Evolutionary conservation across 1,140 invertebrate genomes (phyloP).

Genomic region (Aphidius gifuensis): DNA sequence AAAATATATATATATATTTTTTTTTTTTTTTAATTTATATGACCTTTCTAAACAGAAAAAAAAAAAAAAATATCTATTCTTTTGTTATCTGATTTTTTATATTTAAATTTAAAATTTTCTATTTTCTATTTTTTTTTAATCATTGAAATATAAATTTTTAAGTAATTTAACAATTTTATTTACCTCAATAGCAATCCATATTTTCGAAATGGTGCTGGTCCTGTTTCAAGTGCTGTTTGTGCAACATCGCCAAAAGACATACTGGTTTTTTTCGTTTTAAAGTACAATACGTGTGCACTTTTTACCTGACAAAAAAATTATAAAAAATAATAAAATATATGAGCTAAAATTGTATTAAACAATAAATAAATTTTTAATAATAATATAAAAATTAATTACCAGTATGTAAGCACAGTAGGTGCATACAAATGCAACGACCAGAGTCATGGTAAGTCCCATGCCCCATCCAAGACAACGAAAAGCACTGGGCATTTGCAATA

Average conservation of each 20-base stretch:
- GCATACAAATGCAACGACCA: constrained; percentile 77
- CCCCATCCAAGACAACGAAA: constrained; percentile 77
- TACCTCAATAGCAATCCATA: constrained; percentile 66
- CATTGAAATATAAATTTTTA: no score
- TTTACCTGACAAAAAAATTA: constrained; percentile 53
- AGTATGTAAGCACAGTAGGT: constrained; percentile 84
- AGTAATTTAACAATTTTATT: constrained; percentile 3
- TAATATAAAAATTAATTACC: constrained; percentile 55
- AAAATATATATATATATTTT: no score
- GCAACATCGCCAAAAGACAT: constrained; percentile 79
- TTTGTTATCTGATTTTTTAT: no score
- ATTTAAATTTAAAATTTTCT: no score
- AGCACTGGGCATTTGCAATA: constrained; percentile 85
- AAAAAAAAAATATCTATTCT: no score
- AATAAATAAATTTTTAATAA: no score
- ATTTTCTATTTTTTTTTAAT: no score
- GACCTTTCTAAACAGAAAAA: no score
- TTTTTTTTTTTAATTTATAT: no score
- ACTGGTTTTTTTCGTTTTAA: constrained; percentile 62
- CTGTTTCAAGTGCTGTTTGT: constrained; percentile 67
- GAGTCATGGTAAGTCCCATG: constrained; percentile 73
- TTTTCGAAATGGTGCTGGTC: constrained; percentile 63
- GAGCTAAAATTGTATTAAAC: no score
- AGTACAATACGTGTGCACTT: constrained; percentile 76
- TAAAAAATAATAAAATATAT: no score